Evolutionary conservation across 2,888 invertebrate species (phyloP).

Genomic region (Coecobrya sp.): DNA sequence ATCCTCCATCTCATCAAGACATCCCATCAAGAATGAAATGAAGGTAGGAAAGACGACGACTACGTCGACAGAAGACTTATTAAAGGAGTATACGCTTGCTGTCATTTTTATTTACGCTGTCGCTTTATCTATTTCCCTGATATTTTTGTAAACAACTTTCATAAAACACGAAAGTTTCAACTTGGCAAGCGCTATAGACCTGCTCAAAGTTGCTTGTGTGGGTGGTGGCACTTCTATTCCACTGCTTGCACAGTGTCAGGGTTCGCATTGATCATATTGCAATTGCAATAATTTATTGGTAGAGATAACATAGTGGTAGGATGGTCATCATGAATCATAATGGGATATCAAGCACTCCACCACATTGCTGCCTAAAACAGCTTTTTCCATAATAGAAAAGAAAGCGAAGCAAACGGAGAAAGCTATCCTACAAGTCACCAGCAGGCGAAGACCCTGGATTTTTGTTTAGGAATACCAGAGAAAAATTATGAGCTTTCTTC

Average conservation of each 20-base stretch:
- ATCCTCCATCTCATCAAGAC: constrained; percentile 30
- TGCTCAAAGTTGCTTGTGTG: background rate
- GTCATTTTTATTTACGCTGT: constrained; percentile 1
- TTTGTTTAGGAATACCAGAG: background rate
- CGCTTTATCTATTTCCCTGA: background rate
- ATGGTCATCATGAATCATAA: constrained; percentile 77
- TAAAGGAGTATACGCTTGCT: background rate
- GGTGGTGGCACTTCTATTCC: background rate
- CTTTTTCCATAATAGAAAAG: background rate
- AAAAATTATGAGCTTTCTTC: background rate
- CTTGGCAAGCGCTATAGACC: background rate
- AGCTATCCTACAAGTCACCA: background rate
- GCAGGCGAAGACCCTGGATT: background rate
- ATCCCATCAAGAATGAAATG: background rate
- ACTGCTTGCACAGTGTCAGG: constrained; percentile 45
- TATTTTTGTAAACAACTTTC: background rate
- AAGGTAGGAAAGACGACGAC: background rate
- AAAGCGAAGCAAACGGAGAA: background rate
- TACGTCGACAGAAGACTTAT: background rate
- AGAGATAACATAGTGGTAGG: constrained; percentile 59
- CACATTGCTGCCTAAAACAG: background rate
- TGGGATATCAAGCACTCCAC: constrained; percentile 55
- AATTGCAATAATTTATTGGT: constrained; percentile 76
- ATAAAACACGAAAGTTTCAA: background rate
- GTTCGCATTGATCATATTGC: constrained; percentile 80